phyloP scores from a whole-genome alignment of 2,797 vertebrate genomes.

The Gorsachius magnificus region DNA sequence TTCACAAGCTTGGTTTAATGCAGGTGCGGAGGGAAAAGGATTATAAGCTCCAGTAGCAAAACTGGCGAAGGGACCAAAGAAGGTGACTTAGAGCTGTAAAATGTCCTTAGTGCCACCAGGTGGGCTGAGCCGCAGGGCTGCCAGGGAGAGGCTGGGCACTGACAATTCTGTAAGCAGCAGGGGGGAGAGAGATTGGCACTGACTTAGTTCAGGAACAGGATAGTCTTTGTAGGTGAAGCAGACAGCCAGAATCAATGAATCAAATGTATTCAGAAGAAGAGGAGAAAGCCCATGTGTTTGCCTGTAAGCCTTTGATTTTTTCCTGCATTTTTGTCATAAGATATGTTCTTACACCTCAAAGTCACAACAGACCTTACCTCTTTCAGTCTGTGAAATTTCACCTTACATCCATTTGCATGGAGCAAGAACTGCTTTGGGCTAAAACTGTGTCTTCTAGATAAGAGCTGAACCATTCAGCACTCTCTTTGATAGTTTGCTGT shows the following conservation, averaged over 20 bases:
- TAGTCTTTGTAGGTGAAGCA: neutral
- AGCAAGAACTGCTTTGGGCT: neutral
- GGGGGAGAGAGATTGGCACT: neutral
- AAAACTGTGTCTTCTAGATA: neutral
- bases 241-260: neutral
- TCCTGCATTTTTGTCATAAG: neutral
- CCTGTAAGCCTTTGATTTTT: neutral
- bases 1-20: neutral
- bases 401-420: neutral
- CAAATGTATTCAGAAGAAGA: neutral
- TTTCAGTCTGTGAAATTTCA: neutral
- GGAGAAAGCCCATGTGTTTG: neutral
- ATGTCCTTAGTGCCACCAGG: neutral
- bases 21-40: neutral
- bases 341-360: neutral
- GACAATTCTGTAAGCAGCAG: neutral
- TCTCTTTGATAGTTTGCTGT: neutral
- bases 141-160: neutral
- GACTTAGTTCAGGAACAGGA: neutral
- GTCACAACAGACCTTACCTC: neutral
- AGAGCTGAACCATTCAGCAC: neutral
- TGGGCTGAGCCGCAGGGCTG: neutral
- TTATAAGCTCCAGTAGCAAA: neutral
- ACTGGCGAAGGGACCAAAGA: neutral
- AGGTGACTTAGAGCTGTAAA: neutral